Evolutionary conservation across 2,113 vertebrate species (phyloP), one percentile per base, ranked within the genome.

Genomic region (Sorex araneus): DNA sequence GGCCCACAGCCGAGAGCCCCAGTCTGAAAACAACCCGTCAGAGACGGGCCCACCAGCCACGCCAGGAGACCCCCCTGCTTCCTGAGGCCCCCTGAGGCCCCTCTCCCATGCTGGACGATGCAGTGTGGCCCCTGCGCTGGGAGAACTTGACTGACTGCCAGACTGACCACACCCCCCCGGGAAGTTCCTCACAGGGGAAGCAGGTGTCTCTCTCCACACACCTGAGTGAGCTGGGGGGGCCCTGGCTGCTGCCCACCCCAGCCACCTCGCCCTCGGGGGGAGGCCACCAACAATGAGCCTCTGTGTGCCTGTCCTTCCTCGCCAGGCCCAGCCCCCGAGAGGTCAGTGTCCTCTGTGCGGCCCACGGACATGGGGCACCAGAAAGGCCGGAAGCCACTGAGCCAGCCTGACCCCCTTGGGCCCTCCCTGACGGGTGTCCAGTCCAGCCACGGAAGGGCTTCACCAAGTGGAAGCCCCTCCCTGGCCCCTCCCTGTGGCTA

Each of bases 321-420:
- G 40, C 54, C 34, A 47, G 74, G 45, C 60, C 64, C 73, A 81
- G 73, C n/a, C 73, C 63, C 43, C 4, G 92, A 95, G 85, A 57
- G 47, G 67, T 64, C 95, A 93, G 86, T 77, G 91, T 93, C 83
- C 75, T 88, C 78, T 77, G 60, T 3, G 57, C 84, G n/a, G 34
- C 45, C 32, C 54, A 16, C 13, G 6, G 66, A 25, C 15, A 50
- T 1, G 27, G 34, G 36, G 12, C 43, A 50, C 82, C 1, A 23
- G n/a, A n/a, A 67, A 21, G 27, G 69, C 54, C 54, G 18, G 57
- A 82, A 84, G 34, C 60, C 45, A 30, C 75, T 0, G 0, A 81
- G 34, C 69, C 70, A 69, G 16, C 45, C 67, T 54, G n/a, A 78
- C 83, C 83, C 16, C 60, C 32, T 18, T 43, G 13, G 8, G 28